A percentile compares a stretch with the other conserved stretches of the same genome.
These are phyloP conservation scores for Cinclus mexicanus DNA, from an alignment of 2,113 vertebrate species.

Conservation along the genomic window DNA sequence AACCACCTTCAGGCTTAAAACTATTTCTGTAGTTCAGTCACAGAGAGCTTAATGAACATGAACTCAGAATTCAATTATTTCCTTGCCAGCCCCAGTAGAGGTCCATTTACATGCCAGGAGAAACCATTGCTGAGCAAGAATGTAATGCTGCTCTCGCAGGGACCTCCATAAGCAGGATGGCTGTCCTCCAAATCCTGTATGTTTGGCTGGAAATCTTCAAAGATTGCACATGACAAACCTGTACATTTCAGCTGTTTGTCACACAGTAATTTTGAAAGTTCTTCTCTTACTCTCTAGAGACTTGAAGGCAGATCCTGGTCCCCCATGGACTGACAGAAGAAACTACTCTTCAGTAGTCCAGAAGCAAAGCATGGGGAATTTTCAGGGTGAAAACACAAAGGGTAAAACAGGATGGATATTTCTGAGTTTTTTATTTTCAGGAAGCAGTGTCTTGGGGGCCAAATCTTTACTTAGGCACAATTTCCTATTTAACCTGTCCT, in stretches of 20 bases:
- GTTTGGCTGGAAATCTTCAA: not conserved
- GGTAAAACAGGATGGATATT: not conserved
- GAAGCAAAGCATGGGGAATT: not conserved
- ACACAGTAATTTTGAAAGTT: not conserved
- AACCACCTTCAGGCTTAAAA: not conserved
- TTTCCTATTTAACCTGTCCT: not conserved
- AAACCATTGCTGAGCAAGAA: not conserved
- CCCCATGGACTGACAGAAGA: not conserved
- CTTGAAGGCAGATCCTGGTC: not conserved
- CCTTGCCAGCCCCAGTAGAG: not conserved
- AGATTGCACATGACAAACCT: not conserved
- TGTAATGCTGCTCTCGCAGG: fast-evolving
- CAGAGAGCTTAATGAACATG: not conserved
- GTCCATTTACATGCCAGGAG: not conserved
- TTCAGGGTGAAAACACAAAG: not conserved
- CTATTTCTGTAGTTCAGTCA: not conserved
- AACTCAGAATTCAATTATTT: not conserved
- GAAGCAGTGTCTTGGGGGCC: not conserved
- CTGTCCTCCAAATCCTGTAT: not conserved
- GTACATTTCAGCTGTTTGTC: not conserved
- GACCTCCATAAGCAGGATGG: not conserved
- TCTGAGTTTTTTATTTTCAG: not conserved
- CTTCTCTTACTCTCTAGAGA: not conserved
- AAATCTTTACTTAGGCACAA: not conserved
- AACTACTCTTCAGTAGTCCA: not conserved